These are phyloP conservation scores for Spisula subtruncata DNA, from an alignment of 2,888 invertebrate species.

Conservation along the genomic window DNA sequence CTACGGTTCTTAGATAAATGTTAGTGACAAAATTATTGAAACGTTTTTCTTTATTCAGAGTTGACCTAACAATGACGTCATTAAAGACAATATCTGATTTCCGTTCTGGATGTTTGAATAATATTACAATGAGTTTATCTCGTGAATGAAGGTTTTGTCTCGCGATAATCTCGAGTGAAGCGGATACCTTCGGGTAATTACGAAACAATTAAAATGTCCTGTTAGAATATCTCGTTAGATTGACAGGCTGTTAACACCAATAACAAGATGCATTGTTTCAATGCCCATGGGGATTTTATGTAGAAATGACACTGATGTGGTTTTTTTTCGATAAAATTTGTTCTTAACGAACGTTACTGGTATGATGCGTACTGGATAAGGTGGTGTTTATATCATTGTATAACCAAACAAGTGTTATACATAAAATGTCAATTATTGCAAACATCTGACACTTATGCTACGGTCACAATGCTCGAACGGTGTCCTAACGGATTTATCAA, in stretches of 20 bases:
- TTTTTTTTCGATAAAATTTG: too few relatives aligned
- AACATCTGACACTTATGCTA: too few relatives aligned
- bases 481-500: too few relatives aligned
- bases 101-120: not conserved
- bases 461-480: too few relatives aligned
- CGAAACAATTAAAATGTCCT: not conserved
- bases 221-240: not conserved
- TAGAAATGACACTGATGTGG: too few relatives aligned
- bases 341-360: too few relatives aligned
- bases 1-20: not conserved
- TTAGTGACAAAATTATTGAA: not conserved
- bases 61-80: not conserved
- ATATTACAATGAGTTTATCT: not conserved
- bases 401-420: too few relatives aligned
- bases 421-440: too few relatives aligned
- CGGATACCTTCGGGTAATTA: conserved; percentile 7
- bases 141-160: not conserved
- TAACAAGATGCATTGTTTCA: not conserved
- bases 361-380: too few relatives aligned
- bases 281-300: not conserved
- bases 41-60: not conserved
- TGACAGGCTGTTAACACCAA: not conserved
- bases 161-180: not conserved
- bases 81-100: not conserved
- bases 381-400: too few relatives aligned